Conservation (phyloP, 2,888 invertebrate species). For the Dynastes hyllus region DNA sequence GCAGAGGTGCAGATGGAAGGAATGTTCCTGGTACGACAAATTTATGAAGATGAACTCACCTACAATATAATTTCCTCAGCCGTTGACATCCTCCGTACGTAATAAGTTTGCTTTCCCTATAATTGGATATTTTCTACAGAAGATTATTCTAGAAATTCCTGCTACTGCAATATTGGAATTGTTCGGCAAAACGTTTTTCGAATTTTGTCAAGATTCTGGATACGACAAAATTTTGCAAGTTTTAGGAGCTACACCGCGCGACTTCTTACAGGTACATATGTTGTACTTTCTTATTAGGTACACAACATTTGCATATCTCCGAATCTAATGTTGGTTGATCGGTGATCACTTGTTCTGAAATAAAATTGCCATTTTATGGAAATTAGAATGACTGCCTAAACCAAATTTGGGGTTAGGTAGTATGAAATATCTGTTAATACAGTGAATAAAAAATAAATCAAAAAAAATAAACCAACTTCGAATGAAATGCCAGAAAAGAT, state of each 20-base stretch:
- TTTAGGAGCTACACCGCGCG: conserved; percentile 93
- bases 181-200: conserved; percentile 96
- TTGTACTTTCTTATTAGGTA: no score
- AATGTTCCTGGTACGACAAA: conserved; percentile 93
- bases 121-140: background rate
- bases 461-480: no score
- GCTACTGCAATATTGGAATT: conserved; percentile 91
- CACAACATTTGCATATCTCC: no score
- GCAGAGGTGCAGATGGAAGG: conserved; percentile 96
- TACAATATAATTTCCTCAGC: conserved; percentile 95
- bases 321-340: no score
- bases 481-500: no score
- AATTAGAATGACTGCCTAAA: no score
- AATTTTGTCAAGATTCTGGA: conserved; percentile 97
- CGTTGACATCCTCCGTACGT: conserved; percentile 90
- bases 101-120: background rate
- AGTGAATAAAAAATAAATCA: no score
- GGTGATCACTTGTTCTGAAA: no score
- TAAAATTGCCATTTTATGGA: no score
- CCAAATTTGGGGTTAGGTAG: no score
- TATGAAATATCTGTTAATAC: no score
- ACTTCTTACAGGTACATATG: conserved; percentile 88
- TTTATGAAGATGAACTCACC: conserved; percentile 96
- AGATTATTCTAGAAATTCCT: conserved; percentile 83
- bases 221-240: conserved; percentile 97